Base-by-base conservation (phyloP, 2,113 vertebrate species). In the Ornithorhynchus anatinus region DNA sequence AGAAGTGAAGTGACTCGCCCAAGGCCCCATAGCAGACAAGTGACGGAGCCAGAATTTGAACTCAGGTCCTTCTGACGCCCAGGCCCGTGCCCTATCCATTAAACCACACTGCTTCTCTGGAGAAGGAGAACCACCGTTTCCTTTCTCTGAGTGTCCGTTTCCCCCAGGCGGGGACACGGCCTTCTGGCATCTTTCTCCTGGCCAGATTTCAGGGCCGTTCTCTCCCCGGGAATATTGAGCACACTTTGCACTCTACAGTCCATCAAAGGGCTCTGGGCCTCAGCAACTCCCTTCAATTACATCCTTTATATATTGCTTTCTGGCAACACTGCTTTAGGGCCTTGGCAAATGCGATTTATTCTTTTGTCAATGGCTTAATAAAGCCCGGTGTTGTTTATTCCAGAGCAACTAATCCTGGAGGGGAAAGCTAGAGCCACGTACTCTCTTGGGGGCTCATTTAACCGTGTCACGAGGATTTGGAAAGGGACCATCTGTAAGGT, bases 341-440 rank as follows among this genome's bases (percentile, higher is more conserved):
- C 78, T 81, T 77, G 66, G 80, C 75, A 79, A 75, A 72, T 59
- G 72, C 75, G 69, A 83, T 84, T 85, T 85, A 83, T 79, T 85
- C 81, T 85, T 84, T 81, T 77, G 77, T 27, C 80, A 71, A 81
- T 81, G 79, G 75, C 80, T 84, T 85, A 79, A 81, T 84, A 87
- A 84, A 84, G 80, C 83, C 69, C 75, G 64, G n/a, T n/a, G n/a
- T n/a, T 60, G 80, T 79, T 85, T 84, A 72, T 79, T 77, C 79
- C 59, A 78, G 69, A 77, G 69, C 77, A 72, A 72, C 84, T 84
- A 87, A 85, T 81, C 69, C 63, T 70, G 33, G 63, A 31, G 36
- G 36, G 65, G 76, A 71, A 37, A 61, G n/a, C 42, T 70, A 69
- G 47, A 71, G 70, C 69, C 79, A 35, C 72, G 67, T 22, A 16